Evolutionary conservation across 2,797 vertebrate species (phyloP), one percentile per base, ranked within the genome.

Genomic region (Pampus argenteus): DNA sequence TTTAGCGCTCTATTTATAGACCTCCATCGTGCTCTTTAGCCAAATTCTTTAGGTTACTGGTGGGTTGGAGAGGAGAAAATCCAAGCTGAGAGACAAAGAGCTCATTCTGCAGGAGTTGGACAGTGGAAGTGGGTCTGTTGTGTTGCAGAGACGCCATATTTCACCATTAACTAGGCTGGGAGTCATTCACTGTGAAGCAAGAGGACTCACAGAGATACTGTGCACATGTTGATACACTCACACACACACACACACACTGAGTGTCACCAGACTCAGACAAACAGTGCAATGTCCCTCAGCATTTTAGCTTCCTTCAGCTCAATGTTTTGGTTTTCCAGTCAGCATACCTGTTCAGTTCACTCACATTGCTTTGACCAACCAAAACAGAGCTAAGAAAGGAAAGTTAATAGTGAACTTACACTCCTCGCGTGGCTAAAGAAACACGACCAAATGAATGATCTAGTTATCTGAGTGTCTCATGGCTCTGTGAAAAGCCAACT

Each of bases 1-100:
- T 86, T 90, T 86, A 74, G 69, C 4, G 13, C 63, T 74, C 90
- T 90, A 92, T 92, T 91, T 90, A 90, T 91, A 93, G 89, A 86
- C 79, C 59, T 74, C 56, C 76, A 76, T 14, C 18, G 50, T 72
- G 81, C 88, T 83, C 81, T 88, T 84, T 70, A 74, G 85, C 85
- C 86, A 89, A 90, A 92, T 91, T 88, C 76, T 84, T 89, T 82
- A 90, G 81, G 89, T 87, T 88, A 66, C 66, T 66, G 81, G 65
- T 70, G 81, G 65, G 85, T 84, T 77, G 75, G 71, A 84, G 72
- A 69, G 86, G 78, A 89, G 84, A 84, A 82, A 91, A 84, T 77
- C 75, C 42, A 2, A 78, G 81, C 52, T n/a, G 47, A 34, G 59
- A 71, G 86, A 92, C 89, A 91, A 91, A 91, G 82, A 76, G 70